Evolutionary conservation across 2,888 invertebrate species (phyloP).

Genomic region (Xylophagus ater): DNA sequence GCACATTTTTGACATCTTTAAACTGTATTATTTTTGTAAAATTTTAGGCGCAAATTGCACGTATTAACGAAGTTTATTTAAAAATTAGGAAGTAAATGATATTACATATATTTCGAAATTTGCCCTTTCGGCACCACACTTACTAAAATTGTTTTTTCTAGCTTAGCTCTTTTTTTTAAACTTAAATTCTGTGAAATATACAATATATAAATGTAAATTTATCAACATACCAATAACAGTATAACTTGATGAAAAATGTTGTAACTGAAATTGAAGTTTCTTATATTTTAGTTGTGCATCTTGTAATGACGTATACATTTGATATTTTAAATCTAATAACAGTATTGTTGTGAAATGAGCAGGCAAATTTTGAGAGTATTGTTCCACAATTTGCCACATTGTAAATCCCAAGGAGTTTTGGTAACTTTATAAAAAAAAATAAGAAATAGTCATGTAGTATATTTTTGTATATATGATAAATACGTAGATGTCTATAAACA

Average conservation of each 20-base stretch:
- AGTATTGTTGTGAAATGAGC: slow-evolving; percentile 55
- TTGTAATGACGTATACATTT: slow-evolving; percentile 37
- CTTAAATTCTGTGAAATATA: neutral
- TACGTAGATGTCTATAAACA: slow-evolving; percentile 9
- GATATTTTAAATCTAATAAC: slow-evolving; percentile 48
- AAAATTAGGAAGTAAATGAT: too few relatives aligned
- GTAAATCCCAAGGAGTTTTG: slow-evolving; percentile 47
- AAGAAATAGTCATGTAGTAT: slow-evolving; percentile 5
- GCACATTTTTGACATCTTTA: neutral
- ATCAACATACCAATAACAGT: neutral
- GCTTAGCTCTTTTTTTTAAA: neutral
- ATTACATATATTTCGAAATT: too few relatives aligned
- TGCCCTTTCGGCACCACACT: too few relatives aligned
- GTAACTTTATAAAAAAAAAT: slow-evolving; percentile 22
- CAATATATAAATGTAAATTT: neutral
- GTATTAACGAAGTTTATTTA: too few relatives aligned
- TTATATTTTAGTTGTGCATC: slow-evolving; percentile 36
- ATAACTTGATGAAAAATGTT: too few relatives aligned
- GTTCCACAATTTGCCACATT: slow-evolving; percentile 52
- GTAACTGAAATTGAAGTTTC: slow-evolving; percentile 39
- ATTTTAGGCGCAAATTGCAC: neutral
- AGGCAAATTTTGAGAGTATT: slow-evolving; percentile 52
- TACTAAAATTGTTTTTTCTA: neutral
- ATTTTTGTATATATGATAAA: neutral
- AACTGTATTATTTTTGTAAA: neutral